A percentile compares a stretch with the other conserved stretches of the same genome.
Conservation (phyloP, 1,140 invertebrate species). For the Sweltsa coloradensis region DNA sequence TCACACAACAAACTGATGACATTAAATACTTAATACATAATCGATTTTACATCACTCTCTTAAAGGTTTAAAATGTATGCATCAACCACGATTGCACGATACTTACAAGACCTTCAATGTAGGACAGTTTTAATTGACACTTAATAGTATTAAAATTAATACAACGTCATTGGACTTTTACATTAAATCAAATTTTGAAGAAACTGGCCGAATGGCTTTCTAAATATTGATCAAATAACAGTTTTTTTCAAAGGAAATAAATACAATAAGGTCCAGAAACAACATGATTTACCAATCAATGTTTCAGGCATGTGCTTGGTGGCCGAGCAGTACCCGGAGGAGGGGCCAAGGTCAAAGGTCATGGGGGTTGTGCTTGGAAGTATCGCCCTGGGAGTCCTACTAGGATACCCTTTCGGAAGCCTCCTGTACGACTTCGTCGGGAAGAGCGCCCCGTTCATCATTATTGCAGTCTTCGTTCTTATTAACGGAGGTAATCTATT, state of each 20-base stretch:
- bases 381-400: conserved; percentile 61
- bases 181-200: neutral
- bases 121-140: neutral
- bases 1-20: too few species aligned
- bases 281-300: neutral
- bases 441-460: conserved; percentile 57
- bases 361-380: conserved; percentile 72
- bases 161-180: neutral
- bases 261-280: too few species aligned
- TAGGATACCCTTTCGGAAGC: conserved; percentile 68
- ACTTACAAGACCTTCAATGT: too few species aligned
- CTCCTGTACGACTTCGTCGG: conserved; percentile 61
- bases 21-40: too few species aligned
- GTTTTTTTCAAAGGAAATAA: too few species aligned
- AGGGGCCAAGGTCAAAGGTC: conserved; percentile 43
- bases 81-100: too few species aligned
- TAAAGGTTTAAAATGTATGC: too few species aligned
- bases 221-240: too few species aligned
- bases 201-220: too few species aligned
- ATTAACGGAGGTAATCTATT: conserved; percentile 29
- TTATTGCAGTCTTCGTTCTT: conserved; percentile 48
- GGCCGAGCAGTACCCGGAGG: conserved; percentile 40
- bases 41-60: too few species aligned
- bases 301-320: conserved; percentile 37
- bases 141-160: neutral